Conservation (phyloP, 1,140 invertebrate genomes). For the Formica selysi region DNA sequence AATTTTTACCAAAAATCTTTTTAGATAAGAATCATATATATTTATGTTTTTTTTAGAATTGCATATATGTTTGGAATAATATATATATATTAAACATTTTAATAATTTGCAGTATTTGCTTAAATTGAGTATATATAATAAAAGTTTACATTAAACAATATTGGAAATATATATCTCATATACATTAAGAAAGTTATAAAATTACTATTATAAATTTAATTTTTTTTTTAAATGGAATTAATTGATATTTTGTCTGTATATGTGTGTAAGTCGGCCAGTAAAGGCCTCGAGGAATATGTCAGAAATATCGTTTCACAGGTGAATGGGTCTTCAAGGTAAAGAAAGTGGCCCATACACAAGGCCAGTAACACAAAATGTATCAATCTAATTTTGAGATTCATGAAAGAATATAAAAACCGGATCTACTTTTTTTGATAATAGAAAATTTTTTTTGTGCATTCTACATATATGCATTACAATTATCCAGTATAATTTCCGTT, state of each 20-base stretch:
- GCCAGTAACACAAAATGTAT: slow-evolving; percentile 26
- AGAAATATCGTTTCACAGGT: slow-evolving; percentile 73
- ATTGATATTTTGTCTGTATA: slow-evolving; percentile 18
- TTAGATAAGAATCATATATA: neutral
- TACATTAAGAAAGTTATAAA: neutral
- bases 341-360: slow-evolving; percentile 79
- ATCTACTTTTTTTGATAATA: neutral
- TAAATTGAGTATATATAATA: neutral
- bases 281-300: slow-evolving; percentile 81
- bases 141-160: neutral
- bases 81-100: slow-evolving; percentile 5
- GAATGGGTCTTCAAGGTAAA: slow-evolving; percentile 67
- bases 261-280: slow-evolving; percentile 77
- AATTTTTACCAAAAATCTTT: neutral
- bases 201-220: neutral
- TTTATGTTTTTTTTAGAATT: neutral
- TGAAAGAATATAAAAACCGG: slow-evolving; percentile 3
- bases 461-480: neutral
- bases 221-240: neutral
- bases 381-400: slow-evolving; percentile 53
- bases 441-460: neutral
- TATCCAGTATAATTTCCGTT: neutral
- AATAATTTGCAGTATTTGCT: neutral
- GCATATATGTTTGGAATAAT: neutral
- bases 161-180: neutral